phyloP scores from a whole-genome alignment of 1,140 invertebrate genomes.

The Philaenus spumarius region DNA sequence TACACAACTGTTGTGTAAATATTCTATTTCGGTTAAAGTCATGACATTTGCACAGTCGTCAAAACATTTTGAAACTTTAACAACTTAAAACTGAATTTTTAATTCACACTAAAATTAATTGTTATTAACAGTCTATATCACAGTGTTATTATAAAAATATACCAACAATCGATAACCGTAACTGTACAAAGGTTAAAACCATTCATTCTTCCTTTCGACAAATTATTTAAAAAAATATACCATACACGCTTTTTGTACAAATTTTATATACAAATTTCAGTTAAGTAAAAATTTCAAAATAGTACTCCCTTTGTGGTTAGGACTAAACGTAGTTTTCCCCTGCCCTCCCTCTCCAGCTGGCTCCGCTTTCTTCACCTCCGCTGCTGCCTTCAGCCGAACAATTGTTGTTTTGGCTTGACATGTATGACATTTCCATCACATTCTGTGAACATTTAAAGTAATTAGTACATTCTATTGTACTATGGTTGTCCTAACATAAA shows the following conservation, averaged over 20 bases:
- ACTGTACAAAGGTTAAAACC: not conserved
- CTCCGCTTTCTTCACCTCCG: constrained; percentile 12
- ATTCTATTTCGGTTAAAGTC: too few relatives aligned
- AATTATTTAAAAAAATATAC: not conserved
- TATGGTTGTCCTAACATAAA: not conserved
- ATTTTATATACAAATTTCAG: not conserved
- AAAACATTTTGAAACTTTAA: too few relatives aligned
- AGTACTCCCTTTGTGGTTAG: not conserved
- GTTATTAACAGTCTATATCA: constrained; percentile 10
- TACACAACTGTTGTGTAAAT: too few relatives aligned
- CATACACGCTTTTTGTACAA: not conserved
- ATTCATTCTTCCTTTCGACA: not conserved
- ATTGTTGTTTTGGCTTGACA: constrained; percentile 53
- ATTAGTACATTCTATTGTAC: not conserved
- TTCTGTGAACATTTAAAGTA: constrained; percentile 22
- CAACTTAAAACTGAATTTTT: too few relatives aligned
- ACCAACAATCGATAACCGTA: not conserved
- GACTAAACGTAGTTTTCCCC: constrained; percentile 28
- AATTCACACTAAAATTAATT: too few relatives aligned
- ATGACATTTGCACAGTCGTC: too few relatives aligned
- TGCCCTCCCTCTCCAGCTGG: constrained; percentile 14
- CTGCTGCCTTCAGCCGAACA: constrained; percentile 34
- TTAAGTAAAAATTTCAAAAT: not conserved
- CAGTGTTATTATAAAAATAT: constrained; percentile 10
- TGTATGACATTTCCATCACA: constrained; percentile 52